Base-by-base conservation (phyloP, 2,113 vertebrate genomes). In the Actenoides lindsayi region DNA sequence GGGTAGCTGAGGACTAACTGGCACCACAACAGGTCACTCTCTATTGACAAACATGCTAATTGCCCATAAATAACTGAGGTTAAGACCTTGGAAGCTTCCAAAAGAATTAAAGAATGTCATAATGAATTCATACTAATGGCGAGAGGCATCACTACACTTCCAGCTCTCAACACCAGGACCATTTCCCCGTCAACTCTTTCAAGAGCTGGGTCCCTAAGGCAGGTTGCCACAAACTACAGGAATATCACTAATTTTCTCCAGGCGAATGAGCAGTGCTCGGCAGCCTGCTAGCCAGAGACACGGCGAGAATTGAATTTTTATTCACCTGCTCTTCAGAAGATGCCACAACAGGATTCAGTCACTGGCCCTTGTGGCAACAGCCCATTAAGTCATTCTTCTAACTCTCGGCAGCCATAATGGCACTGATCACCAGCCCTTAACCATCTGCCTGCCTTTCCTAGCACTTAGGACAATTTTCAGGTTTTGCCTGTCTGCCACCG, bases 401-500 rank as follows among this genome's bases (percentile, higher is more conserved):
- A 9, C 63, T 69, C 59, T 44, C 1, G 0, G 41, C 84, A 90
- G 77, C 70, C 63, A 31, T n/a, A 94, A 73, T 2, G 35, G 67
- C 41, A 57, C 44, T 2, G 3, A 11, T 93, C 41, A 69, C 64
- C 87, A 86, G 63, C 37, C 70, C 35, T 89, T 50, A 89, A 11
- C 35, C 76, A 73, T 88, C 54, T 85, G 44, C 70, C 87, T 63
- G 60, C 82, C 70, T 91, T 79, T 89, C 64, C 79, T 86, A 69
- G 80, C 9, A 2, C 59, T 91, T 51, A 73, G 67, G 82, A 94
- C 60, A 83, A 83, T 89, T 94, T 37, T 74, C 62, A 81, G 83
- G 87, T 63, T 95, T 96, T 94, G 89, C 94, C 87, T 96, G 83
- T 83, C 92, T 89, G 84, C 87, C 70, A 53, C 70, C 73, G 74